These are phyloP conservation scores for Siniperca obscura DNA, from an alignment of 2,797 vertebrate genomes.

Conservation along the genomic window DNA sequence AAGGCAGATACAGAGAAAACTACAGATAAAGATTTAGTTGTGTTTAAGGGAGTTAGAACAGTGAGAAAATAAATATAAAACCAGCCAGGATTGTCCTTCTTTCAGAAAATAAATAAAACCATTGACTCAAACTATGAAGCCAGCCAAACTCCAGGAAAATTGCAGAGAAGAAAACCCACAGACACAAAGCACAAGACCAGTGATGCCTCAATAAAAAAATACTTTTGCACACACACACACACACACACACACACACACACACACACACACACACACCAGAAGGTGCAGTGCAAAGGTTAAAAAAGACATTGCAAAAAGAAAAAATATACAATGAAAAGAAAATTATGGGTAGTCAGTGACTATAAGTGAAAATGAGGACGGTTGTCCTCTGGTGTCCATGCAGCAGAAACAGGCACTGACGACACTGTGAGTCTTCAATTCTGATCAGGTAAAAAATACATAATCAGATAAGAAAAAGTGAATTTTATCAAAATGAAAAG, in stretches of 20 bases:
- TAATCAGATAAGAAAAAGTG: constrained; percentile 14
- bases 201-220: constrained; percentile 17
- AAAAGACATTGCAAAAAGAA: constrained; percentile 14
- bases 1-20: neutral
- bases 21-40: constrained; percentile 7
- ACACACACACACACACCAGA: constrained; percentile 47
- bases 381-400: constrained; percentile 66
- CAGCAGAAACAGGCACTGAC: constrained; percentile 62
- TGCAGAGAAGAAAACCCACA: constrained; percentile 48
- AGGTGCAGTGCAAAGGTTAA: constrained; percentile 48
- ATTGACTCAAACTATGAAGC: constrained; percentile 39
- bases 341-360: constrained; percentile 32
- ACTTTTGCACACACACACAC: constrained; percentile 33
- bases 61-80: constrained; percentile 45
- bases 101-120: constrained; percentile 42
- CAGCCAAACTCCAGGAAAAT: constrained; percentile 54
- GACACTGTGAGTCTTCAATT: constrained; percentile 35
- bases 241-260: constrained; percentile 13
- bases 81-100: constrained; percentile 24
- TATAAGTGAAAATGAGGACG: constrained; percentile 28
- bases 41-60: constrained; percentile 14
- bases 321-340: neutral
- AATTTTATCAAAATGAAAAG: constrained; percentile 15
- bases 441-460: constrained; percentile 17
- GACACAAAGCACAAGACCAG: constrained; percentile 63